Percentiles rank a stretch among this genome's conserved stretches.
These are phyloP conservation scores for Ianthella basta DNA, from an alignment of 37 sponge, comb jelly and placozoan genomes.

Conservation along the genomic window DNA sequence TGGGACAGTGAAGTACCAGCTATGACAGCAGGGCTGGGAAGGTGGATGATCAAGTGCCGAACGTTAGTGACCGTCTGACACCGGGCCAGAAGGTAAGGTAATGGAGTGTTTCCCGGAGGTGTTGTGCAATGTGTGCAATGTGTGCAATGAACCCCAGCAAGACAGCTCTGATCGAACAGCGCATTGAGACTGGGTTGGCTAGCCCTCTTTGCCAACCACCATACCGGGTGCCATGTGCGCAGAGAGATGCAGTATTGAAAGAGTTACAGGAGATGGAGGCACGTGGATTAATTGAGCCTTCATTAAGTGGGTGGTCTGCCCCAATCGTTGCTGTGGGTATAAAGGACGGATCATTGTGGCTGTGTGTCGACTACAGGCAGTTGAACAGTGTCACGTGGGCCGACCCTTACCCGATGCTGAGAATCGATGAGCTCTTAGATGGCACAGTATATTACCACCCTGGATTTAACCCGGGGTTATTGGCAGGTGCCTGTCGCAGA, in stretches of 20 bases:
- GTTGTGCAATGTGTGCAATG: too few relatives aligned
- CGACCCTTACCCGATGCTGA: conserved; percentile 74
- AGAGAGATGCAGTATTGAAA: conserved; percentile 23
- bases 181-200: background rate
- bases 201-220: conserved; percentile 19
- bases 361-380: conserved; percentile 56
- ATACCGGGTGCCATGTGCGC: conserved; percentile 52
- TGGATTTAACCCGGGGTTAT: conserved; percentile 67
- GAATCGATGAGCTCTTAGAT: conserved; percentile 58
- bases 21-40: too few relatives aligned
- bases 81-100: background rate
- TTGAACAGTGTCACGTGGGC: conserved; percentile 46
- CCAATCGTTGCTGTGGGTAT: conserved; percentile 44
- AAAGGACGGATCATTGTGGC: conserved; percentile 33
- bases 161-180: conserved; percentile 32
- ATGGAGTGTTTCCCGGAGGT: conserved; percentile 9
- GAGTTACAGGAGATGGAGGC: conserved; percentile 42
- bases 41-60: too few relatives aligned
- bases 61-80: too few relatives aligned
- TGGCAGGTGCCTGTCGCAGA: conserved; percentile 60
- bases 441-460: conserved; percentile 45
- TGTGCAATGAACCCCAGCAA: conserved; percentile 23
- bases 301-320: conserved; percentile 52
- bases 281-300: conserved; percentile 40
- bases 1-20: too few relatives aligned